Base-by-base conservation (phyloP, 2,888 invertebrate genomes). In the Patella caerulea region DNA sequence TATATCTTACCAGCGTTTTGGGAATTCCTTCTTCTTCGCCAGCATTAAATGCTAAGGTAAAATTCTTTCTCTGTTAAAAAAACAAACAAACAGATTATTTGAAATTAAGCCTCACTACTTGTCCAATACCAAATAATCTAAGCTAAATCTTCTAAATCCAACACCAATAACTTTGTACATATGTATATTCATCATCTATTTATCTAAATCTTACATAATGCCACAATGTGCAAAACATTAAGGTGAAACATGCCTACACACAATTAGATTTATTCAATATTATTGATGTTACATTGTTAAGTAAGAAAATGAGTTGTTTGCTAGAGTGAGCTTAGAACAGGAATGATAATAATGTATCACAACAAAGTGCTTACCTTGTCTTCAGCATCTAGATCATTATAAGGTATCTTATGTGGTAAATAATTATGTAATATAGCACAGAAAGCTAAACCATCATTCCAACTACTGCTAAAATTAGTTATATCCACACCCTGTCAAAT, bases 391-490 rank as follows among this genome's bases (percentile, higher is more conserved):
- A 91, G 95, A 77, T 95, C 94, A 85, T 95, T 94, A 92, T 97
- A 98, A 52, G 96, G 96, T 86, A 98, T 94, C 74, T 86, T 88
- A 82, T 95, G 94, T 52, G 97, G 96, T 83, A 97, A 92, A 93
- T 97, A 98, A 82, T 96, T 96, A 93, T 98, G 97, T 83, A 98
- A 93, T 76, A 98, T 94, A 55, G 98, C 98, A 93, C 97, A 98
- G 74, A 98, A 93, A 9, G 97, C 98, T 88, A 98, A 92, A 0
- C 94, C 98, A 92, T 98, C 98, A 93, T 97, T 98, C 98, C 98
- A 98, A 75, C 97, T 97, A 84, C 97, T 96, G 93, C 97, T 97
- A 92, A 98, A 98, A 92, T 98, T 98, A 52, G 98, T 98, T 79
- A 98, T 97, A 91, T 98, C 98, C 81, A 98, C 97, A 91, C 86